Conservation (phyloP, 2,113 vertebrate species). For the Beaufortia kweichowensis region DNA sequence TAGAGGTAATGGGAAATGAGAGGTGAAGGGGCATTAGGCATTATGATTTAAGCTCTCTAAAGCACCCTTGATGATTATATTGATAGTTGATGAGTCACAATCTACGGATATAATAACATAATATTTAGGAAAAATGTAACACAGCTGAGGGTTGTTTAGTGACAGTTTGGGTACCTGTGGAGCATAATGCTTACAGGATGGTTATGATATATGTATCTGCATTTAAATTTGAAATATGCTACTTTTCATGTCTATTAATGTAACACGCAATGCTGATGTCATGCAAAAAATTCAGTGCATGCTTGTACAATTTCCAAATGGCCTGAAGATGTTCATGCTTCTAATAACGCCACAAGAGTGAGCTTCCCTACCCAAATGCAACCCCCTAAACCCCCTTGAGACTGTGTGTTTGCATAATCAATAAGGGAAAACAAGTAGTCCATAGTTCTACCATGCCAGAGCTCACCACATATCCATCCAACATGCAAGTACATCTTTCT, state of each 20-base stretch:
- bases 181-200: neutral
- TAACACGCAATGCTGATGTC: conserved; percentile 31
- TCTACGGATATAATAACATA: neutral
- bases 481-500: conserved; percentile 49
- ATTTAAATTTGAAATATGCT: neutral
- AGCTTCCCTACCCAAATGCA: conserved; percentile 32
- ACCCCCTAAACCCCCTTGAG: neutral
- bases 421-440: conserved; percentile 30
- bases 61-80: conserved; percentile 2
- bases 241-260: conserved; percentile 26
- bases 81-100: neutral
- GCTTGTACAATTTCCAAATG: conserved; percentile 41
- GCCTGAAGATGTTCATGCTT: conserved; percentile 51
- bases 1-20: conserved; percentile 10
- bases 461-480: conserved; percentile 43
- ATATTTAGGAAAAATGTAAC: neutral
- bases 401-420: conserved; percentile 25
- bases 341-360: conserved; percentile 4
- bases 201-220: conserved; percentile 1
- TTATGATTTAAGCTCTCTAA: neutral
- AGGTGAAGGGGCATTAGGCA: conserved; percentile 14
- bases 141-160: neutral
- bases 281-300: conserved; percentile 47
- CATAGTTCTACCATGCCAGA: conserved; percentile 50
- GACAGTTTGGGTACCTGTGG: neutral